These are phyloP conservation scores for Macropis europaea DNA, from an alignment of 2,888 invertebrate species.

Conservation along the genomic window DNA sequence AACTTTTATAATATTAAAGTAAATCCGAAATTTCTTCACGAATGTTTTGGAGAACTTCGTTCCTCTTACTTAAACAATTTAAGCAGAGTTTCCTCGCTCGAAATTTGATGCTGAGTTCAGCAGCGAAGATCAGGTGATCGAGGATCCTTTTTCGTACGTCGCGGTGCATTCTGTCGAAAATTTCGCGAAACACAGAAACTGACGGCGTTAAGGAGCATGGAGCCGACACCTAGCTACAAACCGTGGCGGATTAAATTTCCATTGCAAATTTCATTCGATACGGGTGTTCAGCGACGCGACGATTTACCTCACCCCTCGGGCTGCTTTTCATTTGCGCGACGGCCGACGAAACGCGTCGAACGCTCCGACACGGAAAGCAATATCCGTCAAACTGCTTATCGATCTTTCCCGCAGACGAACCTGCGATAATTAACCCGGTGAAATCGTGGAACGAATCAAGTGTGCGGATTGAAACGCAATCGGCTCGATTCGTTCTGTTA, in stretches of 20 bases:
- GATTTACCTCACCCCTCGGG: constrained; percentile 27
- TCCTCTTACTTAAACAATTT: too few species aligned
- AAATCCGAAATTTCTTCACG: too few species aligned
- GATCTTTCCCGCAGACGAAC: not conserved
- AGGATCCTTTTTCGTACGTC: too few species aligned
- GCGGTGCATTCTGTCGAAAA: constrained; percentile 43
- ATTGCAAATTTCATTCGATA: constrained; percentile 66
- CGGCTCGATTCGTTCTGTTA: too few species aligned
- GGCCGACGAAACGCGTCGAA: constrained; percentile 50
- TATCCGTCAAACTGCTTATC: constrained; percentile 17
- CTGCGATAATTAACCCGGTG: not conserved
- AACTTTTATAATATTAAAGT: too few species aligned
- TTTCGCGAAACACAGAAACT: constrained; percentile 29
- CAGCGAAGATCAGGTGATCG: too few species aligned
- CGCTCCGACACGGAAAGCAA: constrained; percentile 5
- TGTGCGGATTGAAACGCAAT: too few species aligned
- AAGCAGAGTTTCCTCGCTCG: too few species aligned
- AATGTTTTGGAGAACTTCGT: too few species aligned
- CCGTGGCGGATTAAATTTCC: constrained; percentile 62
- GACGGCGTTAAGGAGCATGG: constrained; percentile 43
- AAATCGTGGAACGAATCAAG: not conserved
- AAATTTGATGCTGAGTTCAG: too few species aligned
- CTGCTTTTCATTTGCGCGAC: constrained; percentile 38
- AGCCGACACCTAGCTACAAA: constrained; percentile 37
- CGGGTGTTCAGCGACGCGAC: constrained; percentile 37